A percentile compares a stretch with the other conserved stretches of the same genome.
These are phyloP conservation scores for Polypedilum pembai DNA, from an alignment of 1,140 invertebrate species.

Conservation along the genomic window DNA sequence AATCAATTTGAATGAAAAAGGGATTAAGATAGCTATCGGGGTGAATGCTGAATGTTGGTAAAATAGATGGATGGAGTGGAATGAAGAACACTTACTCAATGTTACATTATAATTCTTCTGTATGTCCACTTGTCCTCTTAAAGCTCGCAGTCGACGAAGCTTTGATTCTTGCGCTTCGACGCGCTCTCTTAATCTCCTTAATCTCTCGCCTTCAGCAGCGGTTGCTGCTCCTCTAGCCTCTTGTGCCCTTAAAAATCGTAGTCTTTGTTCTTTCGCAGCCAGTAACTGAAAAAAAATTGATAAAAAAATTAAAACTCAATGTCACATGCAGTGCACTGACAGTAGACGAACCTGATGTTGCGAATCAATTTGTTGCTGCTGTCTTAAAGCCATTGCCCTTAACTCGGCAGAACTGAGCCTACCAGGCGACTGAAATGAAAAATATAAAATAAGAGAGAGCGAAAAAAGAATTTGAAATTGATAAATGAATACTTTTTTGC, in stretches of 20 bases:
- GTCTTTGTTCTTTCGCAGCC: slow-evolving; percentile 83
- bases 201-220: slow-evolving; percentile 78
- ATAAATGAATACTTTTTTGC: not conserved
- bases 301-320: not conserved
- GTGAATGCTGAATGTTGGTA: not conserved
- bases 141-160: slow-evolving; percentile 76
- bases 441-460: slow-evolving; percentile 30
- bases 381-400: slow-evolving; percentile 89
- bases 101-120: slow-evolving; percentile 84
- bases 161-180: slow-evolving; percentile 92
- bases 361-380: slow-evolving; percentile 92
- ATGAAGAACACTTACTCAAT: slow-evolving; percentile 66
- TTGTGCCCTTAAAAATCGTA: slow-evolving; percentile 89
- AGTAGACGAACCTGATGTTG: slow-evolving; percentile 55
- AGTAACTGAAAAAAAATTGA: slow-evolving; percentile 54
- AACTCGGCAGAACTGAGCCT: slow-evolving; percentile 83
- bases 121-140: slow-evolving; percentile 86
- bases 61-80: not conserved
- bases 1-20: not conserved
- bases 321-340: not conserved
- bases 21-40: not conserved
- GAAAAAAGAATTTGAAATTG: not conserved
- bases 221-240: slow-evolving; percentile 58
- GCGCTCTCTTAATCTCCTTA: slow-evolving; percentile 77
- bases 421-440: slow-evolving; percentile 65